Base-by-base conservation (phyloP, 1,140 invertebrate species). In the Paramacrobiotus metropolitanus region DNA sequence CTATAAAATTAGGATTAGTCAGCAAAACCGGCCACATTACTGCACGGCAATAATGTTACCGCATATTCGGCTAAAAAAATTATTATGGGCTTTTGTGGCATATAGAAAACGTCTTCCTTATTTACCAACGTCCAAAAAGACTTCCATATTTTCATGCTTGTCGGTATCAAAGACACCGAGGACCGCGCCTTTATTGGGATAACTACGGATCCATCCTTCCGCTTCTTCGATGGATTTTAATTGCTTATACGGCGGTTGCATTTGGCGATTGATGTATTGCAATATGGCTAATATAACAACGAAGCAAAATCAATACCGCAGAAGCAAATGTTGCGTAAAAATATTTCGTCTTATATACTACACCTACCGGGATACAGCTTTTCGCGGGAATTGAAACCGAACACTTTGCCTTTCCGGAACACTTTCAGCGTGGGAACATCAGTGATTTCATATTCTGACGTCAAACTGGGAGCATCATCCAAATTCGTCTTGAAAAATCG, bases 401-500 rank as follows among this genome's bases (percentile, higher is more conserved):
- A 55, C 9, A 24, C 24, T 55, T 55, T 55, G 4, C 48, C 48
- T 9, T 55, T 55, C 24, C 48, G 48, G 48, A 55, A 55, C 4
- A 55, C 24, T 55, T 55, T 55, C 24, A 55, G 24, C 9, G 24
- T 55, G 15, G 48, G 48, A 9, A 55, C 48, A 4, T 55, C 48
- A 15, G 24, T 4, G 48, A 55, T 55, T 24, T 55, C 48, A 55
- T 55, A 55, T 24, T 55, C 24, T 24, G 9, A 4, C 4, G 24
- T 24, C 9, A 55, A 4, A 18, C 24, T 24, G 9, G 9, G 9
- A 55, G 48, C 48, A 18, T 15, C 4, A 24, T 55, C 48, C 48
- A 55, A 24, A 55, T 55, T 55, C 9, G 24, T 55, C 48, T 55
- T 55, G 48, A 55, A 18, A 24, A 55, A 55, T 55, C 48, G 9